Conservation (phyloP, 2,888 invertebrate species). For the Alsophila aescularia region DNA sequence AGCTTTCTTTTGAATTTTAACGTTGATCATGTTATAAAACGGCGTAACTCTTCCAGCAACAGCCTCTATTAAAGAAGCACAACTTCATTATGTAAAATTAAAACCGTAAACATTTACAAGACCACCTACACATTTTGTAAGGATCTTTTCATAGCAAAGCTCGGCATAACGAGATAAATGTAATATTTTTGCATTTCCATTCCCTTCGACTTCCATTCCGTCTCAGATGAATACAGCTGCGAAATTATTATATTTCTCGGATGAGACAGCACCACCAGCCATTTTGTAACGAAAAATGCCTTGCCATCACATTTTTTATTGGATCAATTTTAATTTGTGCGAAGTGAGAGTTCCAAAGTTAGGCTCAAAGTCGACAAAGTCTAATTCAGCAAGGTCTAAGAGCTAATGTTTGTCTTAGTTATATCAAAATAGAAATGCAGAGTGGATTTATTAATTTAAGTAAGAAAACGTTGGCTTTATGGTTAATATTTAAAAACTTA, state of each 20-base stretch:
- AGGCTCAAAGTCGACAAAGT: too few species aligned
- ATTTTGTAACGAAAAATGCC: constrained; percentile 23
- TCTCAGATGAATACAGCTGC: constrained; percentile 26
- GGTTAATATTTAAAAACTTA: too few species aligned
- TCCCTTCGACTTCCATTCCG: constrained; percentile 21
- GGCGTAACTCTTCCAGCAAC: not conserved
- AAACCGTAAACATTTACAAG: constrained; percentile 20
- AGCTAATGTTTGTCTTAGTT: too few species aligned
- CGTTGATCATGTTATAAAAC: too few species aligned
- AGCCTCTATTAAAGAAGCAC: not conserved
- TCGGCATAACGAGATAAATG: constrained; percentile 20
- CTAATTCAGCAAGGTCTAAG: too few species aligned
- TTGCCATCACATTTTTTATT: constrained; percentile 3
- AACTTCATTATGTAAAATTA: constrained; percentile 20
- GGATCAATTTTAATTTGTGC: constrained; percentile 15
- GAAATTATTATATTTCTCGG: constrained; percentile 28
- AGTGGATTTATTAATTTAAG: too few species aligned
- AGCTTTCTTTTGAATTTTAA: too few species aligned
- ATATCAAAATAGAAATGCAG: too few species aligned
- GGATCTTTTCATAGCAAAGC: constrained; percentile 19
- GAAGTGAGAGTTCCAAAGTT: too few species aligned
- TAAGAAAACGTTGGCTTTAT: too few species aligned
- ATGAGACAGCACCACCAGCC: constrained; percentile 15
- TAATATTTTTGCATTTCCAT: constrained; percentile 27
- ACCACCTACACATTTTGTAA: constrained; percentile 12